A percentile compares a stretch with the other conserved stretches of the same genome.
These are phyloP conservation scores for Xanthorhoe designata DNA, from an alignment of 2,888 invertebrate species.

Conservation along the genomic window DNA sequence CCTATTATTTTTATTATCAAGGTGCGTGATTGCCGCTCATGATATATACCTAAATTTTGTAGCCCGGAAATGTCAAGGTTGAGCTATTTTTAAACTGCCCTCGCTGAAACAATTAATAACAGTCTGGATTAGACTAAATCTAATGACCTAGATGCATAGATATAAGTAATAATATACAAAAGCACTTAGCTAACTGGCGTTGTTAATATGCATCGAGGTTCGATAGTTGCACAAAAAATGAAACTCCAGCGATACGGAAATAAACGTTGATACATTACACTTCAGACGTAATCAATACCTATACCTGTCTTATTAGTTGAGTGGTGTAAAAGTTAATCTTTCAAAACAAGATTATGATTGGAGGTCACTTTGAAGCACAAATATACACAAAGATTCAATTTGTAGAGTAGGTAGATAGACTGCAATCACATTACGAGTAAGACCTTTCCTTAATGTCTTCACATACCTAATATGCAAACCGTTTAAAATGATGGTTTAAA, in stretches of 20 bases:
- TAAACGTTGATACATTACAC: conserved; percentile 12
- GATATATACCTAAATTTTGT: conserved; percentile 51
- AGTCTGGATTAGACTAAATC: conserved; percentile 31
- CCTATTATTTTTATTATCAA: conserved; percentile 56
- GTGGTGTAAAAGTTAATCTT: conserved; percentile 14
- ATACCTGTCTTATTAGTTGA: conserved; percentile 4
- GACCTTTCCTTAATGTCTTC: no score
- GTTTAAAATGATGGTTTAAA: no score
- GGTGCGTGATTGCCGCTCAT: conserved; percentile 60
- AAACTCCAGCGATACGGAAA: conserved; percentile 22
- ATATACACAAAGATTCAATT: conserved; percentile 17
- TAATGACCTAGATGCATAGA: conserved; percentile 27
- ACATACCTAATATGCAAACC: no score
- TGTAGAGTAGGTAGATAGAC: conserved; percentile 17
- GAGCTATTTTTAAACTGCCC: conserved; percentile 39
- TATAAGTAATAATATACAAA: conserved; percentile 17
- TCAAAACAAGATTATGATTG: conserved; percentile 18
- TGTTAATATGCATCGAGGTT: conserved; percentile 11
- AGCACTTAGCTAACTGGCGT: conserved; percentile 10
- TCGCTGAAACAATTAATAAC: conserved; percentile 42
- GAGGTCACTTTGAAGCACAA: conserved; percentile 18
- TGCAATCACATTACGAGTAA: neutral
- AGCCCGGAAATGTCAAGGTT: conserved; percentile 64
- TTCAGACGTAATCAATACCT: conserved; percentile 18
- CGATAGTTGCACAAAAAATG: conserved; percentile 22